phyloP scores from a whole-genome alignment of 1,140 invertebrate species.

The Orchesella cincta region DNA sequence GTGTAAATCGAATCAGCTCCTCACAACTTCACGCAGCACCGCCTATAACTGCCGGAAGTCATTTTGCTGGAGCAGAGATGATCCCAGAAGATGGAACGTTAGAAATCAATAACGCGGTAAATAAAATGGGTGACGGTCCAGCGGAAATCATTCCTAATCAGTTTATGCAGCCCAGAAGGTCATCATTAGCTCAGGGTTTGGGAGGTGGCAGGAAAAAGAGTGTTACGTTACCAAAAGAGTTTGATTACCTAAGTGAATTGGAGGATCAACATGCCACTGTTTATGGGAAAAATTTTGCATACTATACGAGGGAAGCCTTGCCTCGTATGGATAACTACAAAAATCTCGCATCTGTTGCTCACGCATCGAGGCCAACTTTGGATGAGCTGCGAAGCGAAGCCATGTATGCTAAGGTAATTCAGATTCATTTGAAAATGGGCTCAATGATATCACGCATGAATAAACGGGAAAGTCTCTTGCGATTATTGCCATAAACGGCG shows the following conservation, averaged over 20 bases:
- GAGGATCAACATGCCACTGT: slow-evolving; percentile 32
- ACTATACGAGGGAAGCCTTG: slow-evolving; percentile 72
- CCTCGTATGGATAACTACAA: slow-evolving; percentile 88
- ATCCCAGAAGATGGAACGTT: slow-evolving; percentile 46
- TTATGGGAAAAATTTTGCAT: slow-evolving; percentile 52
- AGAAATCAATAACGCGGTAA: slow-evolving; percentile 32
- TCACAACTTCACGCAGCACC: slow-evolving; percentile 31
- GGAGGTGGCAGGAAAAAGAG: slow-evolving; percentile 50
- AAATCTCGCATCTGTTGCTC: slow-evolving; percentile 66
- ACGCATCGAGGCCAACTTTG: slow-evolving; percentile 59
- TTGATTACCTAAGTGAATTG: slow-evolving; percentile 43
- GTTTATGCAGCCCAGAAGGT: slow-evolving; percentile 45
- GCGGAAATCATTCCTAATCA: slow-evolving; percentile 36
- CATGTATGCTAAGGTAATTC: slow-evolving; percentile 47
- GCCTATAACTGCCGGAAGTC: slow-evolving; percentile 13
- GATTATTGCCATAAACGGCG: too few relatives aligned
- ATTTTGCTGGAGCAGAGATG: slow-evolving; percentile 2
- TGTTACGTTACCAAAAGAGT: slow-evolving; percentile 50
- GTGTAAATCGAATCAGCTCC: slow-evolving; percentile 48
- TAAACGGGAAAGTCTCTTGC: too few relatives aligned
- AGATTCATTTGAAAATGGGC: not conserved
- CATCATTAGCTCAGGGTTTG: slow-evolving; percentile 49
- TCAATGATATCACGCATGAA: too few relatives aligned
- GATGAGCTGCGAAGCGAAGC: slow-evolving; percentile 51
- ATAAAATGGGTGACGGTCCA: slow-evolving; percentile 13